Percentiles rank a stretch among this genome's conserved stretches.
Conservation (phyloP, 2,797 vertebrate species). For the Luscinia megarhynchos region DNA sequence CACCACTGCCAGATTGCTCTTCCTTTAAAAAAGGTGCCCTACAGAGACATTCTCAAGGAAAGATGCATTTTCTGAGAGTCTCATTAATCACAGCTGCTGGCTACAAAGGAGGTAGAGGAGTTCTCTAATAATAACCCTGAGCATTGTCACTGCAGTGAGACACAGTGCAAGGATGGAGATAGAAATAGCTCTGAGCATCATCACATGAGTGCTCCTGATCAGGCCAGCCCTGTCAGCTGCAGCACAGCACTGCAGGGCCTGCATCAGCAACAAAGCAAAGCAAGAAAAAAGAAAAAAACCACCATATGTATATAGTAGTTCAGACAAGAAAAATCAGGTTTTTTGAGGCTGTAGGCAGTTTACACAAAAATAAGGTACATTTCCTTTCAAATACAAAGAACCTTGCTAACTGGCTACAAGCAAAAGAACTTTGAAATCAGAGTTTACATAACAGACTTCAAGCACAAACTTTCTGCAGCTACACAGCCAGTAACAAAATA, state of each 20-base stretch:
- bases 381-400: background rate
- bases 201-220: background rate
- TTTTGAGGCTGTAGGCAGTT: background rate
- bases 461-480: background rate
- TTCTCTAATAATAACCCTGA: background rate
- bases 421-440: background rate
- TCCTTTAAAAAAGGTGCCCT: background rate
- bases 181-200: slow-evolving; percentile 22
- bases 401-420: background rate
- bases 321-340: accelerated
- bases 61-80: background rate
- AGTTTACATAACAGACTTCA: background rate
- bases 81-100: background rate
- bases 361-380: background rate
- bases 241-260: background rate
- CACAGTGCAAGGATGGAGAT: background rate
- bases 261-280: background rate
- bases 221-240: background rate
- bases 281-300: accelerated
- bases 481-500: background rate
- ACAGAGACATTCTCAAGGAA: background rate
- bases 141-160: background rate
- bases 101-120: background rate
- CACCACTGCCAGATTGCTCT: background rate
- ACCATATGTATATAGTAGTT: background rate